Base-by-base conservation (phyloP, 2,888 invertebrate genomes). In the Reticulitermes lucifugus region DNA sequence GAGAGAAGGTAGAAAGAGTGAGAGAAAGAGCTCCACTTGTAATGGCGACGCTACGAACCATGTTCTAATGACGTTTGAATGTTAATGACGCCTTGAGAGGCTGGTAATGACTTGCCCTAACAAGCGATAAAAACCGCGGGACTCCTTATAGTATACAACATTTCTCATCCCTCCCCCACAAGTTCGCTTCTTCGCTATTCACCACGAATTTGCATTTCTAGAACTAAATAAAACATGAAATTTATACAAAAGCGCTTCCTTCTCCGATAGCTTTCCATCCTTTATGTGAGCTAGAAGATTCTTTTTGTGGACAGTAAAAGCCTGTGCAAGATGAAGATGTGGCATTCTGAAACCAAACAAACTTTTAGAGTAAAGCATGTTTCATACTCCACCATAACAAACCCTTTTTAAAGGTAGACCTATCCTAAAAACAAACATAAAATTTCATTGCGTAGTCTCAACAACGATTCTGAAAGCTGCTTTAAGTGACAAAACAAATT, bases 1-100 rank as follows among this genome's bases (percentile, higher is more conserved):
- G 60, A 60, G 65, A 59, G 65, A 59, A 55, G 41, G 77, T n/a
- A 60, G 65, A 59, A 43, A 41, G 77, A 75, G 77, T 12, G 79
- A 60, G 77, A 29, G 79, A 71, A 18, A 65, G 35, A 21, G 65
- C 65, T 14, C n/a, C 70, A 65, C 71, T 79, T 65, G 79, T 84
- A 84, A 84, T 84, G 84, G 83, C 81, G 85, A 83, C 83, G 84
- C 85, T 84, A 59, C 85, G 79, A 85, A 79, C 86, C 86, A 85
- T 86, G 86, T 84, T 83, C 87, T 87, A 87, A 87, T 87, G 87
- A 87, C 86, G 87, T 87, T 87, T 87, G 86, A 87, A 87, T 87
- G 87, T 87, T 87, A 87, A 87, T 87, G 87, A 87, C 87, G 87
- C 84, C 86, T 86, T 85, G 86, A 86, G 87, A 85, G 85, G 80